A percentile compares a stretch with the other conserved stretches of the same genome.
Conservation (phyloP, 2,113 vertebrate species). For the Colossoma macropomum region DNA sequence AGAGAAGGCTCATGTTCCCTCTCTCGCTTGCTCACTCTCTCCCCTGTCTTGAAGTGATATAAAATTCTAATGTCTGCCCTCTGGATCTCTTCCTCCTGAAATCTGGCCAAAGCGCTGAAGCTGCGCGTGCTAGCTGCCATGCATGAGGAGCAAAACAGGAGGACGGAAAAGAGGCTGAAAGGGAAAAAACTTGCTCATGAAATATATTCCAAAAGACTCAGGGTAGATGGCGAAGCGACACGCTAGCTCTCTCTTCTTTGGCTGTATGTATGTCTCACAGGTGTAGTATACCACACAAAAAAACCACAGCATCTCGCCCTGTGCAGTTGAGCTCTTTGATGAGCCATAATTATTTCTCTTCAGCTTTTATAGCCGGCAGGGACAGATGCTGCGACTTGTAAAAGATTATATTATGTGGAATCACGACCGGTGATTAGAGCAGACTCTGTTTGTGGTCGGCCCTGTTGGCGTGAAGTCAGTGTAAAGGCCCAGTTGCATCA, state of each 20-base stretch:
- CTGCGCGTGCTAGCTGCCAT: conserved; percentile 86
- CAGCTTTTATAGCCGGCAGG: conserved; percentile 58
- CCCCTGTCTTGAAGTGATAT: conserved; percentile 73
- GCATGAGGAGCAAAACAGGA: conserved; percentile 77
- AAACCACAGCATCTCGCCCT: conserved; percentile 14
- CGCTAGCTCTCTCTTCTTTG: conserved; percentile 62
- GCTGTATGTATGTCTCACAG: conserved; percentile 42
- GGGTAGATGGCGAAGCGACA: conserved; percentile 63
- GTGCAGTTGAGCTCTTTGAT: conserved; percentile 58
- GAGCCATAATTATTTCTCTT: conserved; percentile 62
- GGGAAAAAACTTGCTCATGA: conserved; percentile 57
- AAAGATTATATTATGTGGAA: conserved; percentile 59
- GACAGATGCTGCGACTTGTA: conserved; percentile 65
- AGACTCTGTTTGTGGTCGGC: conserved; percentile 37
- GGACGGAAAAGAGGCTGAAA: conserved; percentile 37
- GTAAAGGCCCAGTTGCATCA: conserved; percentile 23
- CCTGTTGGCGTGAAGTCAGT: conserved; percentile 46
- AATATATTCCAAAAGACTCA: conserved; percentile 57
- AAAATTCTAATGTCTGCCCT: conserved; percentile 72
- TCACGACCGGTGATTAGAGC: conserved; percentile 51
- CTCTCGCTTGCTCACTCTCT: conserved; percentile 71
- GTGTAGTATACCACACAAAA: conserved; percentile 9
- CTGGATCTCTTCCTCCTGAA: conserved; percentile 61
- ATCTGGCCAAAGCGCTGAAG: conserved; percentile 79
- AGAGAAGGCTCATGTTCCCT: conserved; percentile 87